phyloP scores from a whole-genome alignment of 2,797 vertebrate species.

The Odontamblyopus rebecca region DNA sequence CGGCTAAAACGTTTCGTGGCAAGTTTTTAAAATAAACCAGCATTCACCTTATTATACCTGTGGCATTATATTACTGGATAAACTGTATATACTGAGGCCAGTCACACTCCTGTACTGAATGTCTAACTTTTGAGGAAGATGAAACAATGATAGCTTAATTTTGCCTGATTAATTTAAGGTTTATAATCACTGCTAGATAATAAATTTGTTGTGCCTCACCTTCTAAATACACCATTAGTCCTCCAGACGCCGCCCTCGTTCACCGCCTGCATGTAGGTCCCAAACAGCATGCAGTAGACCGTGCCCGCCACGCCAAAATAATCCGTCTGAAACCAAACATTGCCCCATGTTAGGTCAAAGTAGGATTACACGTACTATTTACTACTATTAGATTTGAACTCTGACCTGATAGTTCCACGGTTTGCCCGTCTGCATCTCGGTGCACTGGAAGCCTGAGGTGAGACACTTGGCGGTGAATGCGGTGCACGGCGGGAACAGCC shows the following conservation, averaged over 20 bases:
- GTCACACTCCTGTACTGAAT: too few relatives aligned
- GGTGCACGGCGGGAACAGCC: constrained; percentile 85
- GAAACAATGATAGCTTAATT: too few relatives aligned
- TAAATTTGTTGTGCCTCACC: constrained; percentile 63
- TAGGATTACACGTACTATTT: too few relatives aligned
- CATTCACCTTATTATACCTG: too few relatives aligned
- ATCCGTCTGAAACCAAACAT: constrained; percentile 79
- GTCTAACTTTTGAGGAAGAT: too few relatives aligned
- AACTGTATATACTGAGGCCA: too few relatives aligned
- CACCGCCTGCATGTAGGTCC: constrained; percentile 89
- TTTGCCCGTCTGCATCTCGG: constrained; percentile 88
- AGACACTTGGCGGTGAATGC: constrained; percentile 85
- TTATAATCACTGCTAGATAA: neutral
- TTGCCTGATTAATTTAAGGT: neutral
- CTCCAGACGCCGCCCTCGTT: constrained; percentile 84
- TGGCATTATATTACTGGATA: too few relatives aligned
- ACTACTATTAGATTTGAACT: neutral
- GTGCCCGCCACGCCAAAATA: constrained; percentile 92
- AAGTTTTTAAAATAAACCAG: too few relatives aligned
- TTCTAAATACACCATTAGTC: constrained; percentile 82
- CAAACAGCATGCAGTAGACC: constrained; percentile 90
- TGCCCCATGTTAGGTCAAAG: neutral
- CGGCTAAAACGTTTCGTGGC: too few relatives aligned
- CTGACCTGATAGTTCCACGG: constrained; percentile 94
- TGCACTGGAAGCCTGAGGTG: constrained; percentile 93